Evolutionary conservation across 2,888 invertebrate species (phyloP).

Genomic region (Artemia sinica): DNA sequence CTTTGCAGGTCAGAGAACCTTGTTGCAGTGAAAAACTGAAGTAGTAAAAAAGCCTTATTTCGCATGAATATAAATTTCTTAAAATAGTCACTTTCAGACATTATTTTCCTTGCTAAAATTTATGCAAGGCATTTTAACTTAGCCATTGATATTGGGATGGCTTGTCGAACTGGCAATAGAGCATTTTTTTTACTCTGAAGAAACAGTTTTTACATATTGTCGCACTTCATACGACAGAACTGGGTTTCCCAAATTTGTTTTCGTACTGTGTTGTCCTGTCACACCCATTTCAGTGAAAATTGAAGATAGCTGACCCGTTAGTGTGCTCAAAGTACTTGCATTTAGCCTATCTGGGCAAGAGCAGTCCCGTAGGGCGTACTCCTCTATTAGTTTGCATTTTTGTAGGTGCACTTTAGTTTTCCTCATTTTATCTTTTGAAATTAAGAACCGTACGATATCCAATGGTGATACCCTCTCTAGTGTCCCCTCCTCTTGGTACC

Average conservation of each 20-base stretch:
- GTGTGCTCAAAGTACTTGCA: not conserved
- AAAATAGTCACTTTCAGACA: not conserved
- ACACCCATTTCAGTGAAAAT: not conserved
- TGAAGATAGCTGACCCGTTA: not conserved
- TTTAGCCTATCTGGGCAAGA: not conserved
- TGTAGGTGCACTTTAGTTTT: not conserved
- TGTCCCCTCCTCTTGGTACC: not conserved
- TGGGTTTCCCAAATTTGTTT: not conserved
- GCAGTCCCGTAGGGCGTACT: not conserved
- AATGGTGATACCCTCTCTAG: not conserved
- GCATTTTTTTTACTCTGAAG: not conserved
- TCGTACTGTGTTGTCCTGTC: not conserved
- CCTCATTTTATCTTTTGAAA: not conserved
- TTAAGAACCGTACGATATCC: slow-evolving; percentile 8
- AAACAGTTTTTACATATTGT: not conserved
- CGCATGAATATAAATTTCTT: not conserved
- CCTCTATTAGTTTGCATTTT: not conserved
- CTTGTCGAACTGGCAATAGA: not conserved
- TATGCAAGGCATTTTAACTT: not conserved
- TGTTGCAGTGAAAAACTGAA: too few species aligned
- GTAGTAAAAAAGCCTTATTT: not conserved
- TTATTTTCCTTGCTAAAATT: not conserved
- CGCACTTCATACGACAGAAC: not conserved
- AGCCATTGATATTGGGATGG: not conserved
- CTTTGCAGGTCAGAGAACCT: too few species aligned